These are phyloP conservation scores for Cydia fagiglandana DNA, from an alignment of 1,140 invertebrate species.

Conservation along the genomic window DNA sequence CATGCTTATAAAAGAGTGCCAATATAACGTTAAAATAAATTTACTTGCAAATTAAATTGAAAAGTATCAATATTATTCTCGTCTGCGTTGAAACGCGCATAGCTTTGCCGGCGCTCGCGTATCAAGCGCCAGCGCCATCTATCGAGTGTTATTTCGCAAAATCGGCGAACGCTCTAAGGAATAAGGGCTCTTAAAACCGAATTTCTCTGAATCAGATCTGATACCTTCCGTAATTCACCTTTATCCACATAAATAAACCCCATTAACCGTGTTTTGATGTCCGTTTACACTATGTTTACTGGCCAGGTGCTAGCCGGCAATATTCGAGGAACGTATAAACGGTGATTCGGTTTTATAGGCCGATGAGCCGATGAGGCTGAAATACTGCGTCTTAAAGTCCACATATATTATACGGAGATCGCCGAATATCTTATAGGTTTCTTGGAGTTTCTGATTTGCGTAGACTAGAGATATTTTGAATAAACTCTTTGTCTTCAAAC, in stretches of 20 bases:
- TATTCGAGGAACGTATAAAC: neutral
- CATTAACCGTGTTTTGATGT: neutral
- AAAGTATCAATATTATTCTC: too few species aligned
- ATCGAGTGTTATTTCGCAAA: too few species aligned
- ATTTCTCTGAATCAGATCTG: too few species aligned
- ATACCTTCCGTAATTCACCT: neutral
- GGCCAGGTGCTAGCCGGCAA: neutral
- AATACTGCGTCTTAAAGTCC: conserved; percentile 2
- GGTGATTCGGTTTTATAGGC: neutral
- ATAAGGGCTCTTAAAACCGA: too few species aligned
- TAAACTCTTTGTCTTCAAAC: neutral
- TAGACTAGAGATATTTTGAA: neutral
- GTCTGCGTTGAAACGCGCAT: too few species aligned
- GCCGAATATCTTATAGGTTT: too few species aligned
- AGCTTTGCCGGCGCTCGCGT: too few species aligned
- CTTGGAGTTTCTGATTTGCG: neutral
- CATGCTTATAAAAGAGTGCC: too few species aligned
- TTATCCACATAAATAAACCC: conserved; percentile 10
- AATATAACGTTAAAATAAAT: too few species aligned
- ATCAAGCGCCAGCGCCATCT: too few species aligned
- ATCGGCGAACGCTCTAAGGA: too few species aligned
- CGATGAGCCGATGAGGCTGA: conserved; percentile 1
- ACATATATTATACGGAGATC: neutral
- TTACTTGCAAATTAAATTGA: too few species aligned
- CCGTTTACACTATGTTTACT: conserved; percentile 1